phyloP scores from a whole-genome alignment of 2,113 vertebrate species.

The Phodopus roborovskii region DNA sequence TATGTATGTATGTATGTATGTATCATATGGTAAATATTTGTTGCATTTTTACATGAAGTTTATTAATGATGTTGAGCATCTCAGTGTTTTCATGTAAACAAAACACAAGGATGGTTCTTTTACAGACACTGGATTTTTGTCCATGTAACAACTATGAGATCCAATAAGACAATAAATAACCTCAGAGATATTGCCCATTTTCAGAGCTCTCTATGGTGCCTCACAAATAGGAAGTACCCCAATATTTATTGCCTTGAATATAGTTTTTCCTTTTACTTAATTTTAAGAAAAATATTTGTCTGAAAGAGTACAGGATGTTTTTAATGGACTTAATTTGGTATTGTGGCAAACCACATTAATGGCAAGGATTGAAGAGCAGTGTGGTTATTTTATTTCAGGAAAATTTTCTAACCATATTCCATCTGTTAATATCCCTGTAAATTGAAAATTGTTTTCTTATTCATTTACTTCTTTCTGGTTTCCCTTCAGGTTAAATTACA shows the following conservation, averaged over 20 bases:
- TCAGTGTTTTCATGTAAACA: not conserved
- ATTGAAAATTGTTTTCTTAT: conserved; percentile 74
- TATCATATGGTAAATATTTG: not conserved
- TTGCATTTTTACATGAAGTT: not conserved
- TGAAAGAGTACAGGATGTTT: conserved; percentile 35
- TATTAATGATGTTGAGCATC: not conserved
- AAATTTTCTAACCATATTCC: conserved; percentile 66
- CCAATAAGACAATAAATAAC: not conserved
- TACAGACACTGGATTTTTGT: not conserved
- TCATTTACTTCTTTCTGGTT: conserved; percentile 68
- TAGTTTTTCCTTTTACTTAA: conserved; percentile 64
- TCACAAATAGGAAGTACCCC: conserved; percentile 42
- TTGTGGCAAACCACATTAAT: conserved; percentile 68
- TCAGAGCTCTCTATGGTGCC: not conserved
- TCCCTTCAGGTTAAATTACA: conserved; percentile 71
- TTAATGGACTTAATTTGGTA: conserved; percentile 75
- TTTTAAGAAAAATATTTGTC: conserved; percentile 59
- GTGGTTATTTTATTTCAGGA: conserved; percentile 73
- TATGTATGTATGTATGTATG: too few relatives aligned
- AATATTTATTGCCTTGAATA: conserved; percentile 53
- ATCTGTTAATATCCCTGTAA: conserved; percentile 77
- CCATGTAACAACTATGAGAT: conserved; percentile 19
- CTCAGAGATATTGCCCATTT: not conserved
- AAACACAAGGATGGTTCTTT: not conserved
- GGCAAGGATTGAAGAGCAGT: conserved; percentile 42